Percentiles rank a stretch among this genome's conserved stretches.
phyloP scores from a whole-genome alignment of 2,888 invertebrate species.

The Alitta virens region DNA sequence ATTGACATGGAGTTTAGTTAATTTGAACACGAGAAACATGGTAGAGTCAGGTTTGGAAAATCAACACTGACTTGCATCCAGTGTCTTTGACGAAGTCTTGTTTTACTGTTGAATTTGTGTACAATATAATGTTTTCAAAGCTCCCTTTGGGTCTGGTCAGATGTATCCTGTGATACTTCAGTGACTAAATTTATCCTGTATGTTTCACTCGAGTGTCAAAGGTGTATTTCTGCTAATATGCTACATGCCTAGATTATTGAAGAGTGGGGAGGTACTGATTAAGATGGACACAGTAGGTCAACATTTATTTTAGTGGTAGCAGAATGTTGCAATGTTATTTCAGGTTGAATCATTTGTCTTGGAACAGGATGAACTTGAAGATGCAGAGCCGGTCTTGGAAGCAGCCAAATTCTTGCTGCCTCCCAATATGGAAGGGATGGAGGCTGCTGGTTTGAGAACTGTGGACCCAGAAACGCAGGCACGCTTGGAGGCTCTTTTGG shows the following conservation, averaged over 20 bases:
- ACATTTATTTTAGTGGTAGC: neutral
- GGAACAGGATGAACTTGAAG: conserved; percentile 68
- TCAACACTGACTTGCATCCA: no score
- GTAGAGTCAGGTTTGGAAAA: no score
- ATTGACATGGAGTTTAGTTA: no score
- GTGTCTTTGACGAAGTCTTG: no score
- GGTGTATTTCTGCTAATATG: no score
- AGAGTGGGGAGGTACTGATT: neutral
- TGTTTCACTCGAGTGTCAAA: no score
- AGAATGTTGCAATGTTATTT: conserved; percentile 31
- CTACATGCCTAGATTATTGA: neutral
- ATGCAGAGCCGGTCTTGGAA: conserved; percentile 64
- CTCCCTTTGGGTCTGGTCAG: no score
- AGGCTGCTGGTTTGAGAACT: conserved; percentile 44
- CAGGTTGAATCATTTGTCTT: conserved; percentile 73
- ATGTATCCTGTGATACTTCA: no score
- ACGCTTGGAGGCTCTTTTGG: conserved; percentile 85
- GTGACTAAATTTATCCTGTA: no score
- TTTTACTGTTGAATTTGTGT: no score
- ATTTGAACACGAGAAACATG: no score
- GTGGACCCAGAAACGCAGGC: conserved; percentile 80
- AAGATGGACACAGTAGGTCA: neutral
- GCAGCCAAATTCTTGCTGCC: conserved; percentile 68
- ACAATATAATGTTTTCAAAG: no score
- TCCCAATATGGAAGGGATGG: conserved; percentile 52